Conservation (phyloP, 2,797 vertebrate species). For the Enteromius paludinosus region DNA sequence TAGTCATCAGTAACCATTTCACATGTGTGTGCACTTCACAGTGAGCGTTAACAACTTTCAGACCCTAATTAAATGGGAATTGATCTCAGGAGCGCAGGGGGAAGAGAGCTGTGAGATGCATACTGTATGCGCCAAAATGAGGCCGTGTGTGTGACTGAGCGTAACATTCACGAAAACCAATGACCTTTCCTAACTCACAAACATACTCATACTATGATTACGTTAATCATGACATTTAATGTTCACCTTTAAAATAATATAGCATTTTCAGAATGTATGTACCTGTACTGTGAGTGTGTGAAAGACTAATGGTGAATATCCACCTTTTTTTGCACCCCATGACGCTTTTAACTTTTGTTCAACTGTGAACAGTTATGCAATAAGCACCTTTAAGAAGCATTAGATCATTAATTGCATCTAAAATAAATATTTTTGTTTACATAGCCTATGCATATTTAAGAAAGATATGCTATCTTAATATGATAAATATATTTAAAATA, state of each 20-base stretch:
- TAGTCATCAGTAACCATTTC: constrained; percentile 44
- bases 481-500: too few species aligned
- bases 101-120: constrained; percentile 27
- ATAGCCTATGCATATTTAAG: too few species aligned
- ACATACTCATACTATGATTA: constrained; percentile 45
- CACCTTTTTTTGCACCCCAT: neutral
- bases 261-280: neutral
- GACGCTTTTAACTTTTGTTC: neutral
- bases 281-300: neutral
- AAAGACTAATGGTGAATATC: constrained; percentile 10
- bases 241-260: constrained; percentile 27
- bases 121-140: constrained; percentile 12
- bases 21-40: constrained; percentile 47
- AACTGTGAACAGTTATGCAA: neutral
- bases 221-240: constrained; percentile 58
- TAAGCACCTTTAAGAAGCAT: too few species aligned
- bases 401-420: too few species aligned
- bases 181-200: constrained; percentile 68
- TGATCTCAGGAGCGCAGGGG: constrained; percentile 25
- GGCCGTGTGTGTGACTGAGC: constrained; percentile 29
- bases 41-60: constrained; percentile 43
- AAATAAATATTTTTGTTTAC: too few species aligned
- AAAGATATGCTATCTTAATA: too few species aligned
- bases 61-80: constrained; percentile 50
- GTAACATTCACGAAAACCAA: constrained; percentile 57